These are phyloP conservation scores for Azemiops feae DNA, from an alignment of 2,113 vertebrate species.

Conservation along the genomic window DNA sequence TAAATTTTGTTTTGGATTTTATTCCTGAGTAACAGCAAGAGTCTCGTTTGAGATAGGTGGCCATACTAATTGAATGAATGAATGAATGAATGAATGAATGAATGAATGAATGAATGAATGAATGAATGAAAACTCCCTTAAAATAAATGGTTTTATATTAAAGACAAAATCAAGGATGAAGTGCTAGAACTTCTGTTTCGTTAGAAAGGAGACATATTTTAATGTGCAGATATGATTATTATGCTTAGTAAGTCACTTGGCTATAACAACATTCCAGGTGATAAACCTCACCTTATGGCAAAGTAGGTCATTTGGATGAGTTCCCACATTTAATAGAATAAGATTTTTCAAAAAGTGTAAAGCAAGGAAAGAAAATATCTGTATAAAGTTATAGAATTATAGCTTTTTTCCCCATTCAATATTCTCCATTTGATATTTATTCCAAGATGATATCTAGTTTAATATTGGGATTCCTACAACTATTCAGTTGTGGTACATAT, in stretches of 20 bases:
- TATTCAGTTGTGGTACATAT: slow-evolving; percentile 26
- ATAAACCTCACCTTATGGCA: neutral
- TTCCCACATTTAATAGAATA: neutral
- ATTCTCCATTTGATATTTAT: neutral
- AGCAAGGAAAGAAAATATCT: neutral
- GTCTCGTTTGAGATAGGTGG: too few relatives aligned
- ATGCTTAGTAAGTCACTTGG: neutral
- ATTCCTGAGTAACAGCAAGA: neutral
- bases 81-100: too few relatives aligned
- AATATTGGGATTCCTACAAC: slow-evolving; percentile 38
- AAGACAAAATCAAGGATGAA: neutral
- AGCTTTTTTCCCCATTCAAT: neutral
- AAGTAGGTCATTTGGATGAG: neutral
- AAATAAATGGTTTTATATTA: neutral
- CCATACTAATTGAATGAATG: too few relatives aligned
- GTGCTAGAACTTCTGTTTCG: neutral
- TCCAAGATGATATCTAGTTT: slow-evolving; percentile 12
- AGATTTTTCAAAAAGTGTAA: neutral
- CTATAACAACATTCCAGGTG: neutral
- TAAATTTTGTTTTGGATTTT: neutral
- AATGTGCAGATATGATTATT: neutral
- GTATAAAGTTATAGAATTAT: neutral
- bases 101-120: too few relatives aligned
- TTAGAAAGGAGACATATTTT: neutral
- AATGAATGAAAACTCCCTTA: too few relatives aligned